phyloP scores from a whole-genome alignment of 2,113 vertebrate genomes.

The Malurus cyaneus region DNA sequence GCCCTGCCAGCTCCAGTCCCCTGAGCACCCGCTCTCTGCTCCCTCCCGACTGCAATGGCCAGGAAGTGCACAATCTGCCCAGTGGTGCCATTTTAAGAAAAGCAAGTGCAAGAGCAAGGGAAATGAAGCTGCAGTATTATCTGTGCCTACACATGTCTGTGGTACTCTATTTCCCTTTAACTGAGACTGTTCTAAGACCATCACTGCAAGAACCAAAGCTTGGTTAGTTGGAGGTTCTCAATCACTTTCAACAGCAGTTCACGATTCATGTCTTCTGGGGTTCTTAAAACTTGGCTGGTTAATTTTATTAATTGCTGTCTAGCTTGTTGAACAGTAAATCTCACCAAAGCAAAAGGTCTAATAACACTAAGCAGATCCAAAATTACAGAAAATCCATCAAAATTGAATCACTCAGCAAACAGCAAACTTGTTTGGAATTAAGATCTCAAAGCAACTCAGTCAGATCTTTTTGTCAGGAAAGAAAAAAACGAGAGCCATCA shows the following conservation, averaged over 20 bases:
- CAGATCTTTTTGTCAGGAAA: neutral
- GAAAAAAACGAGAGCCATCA: neutral
- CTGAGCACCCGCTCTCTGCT: neutral
- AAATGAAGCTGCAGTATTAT: neutral
- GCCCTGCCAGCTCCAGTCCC: accelerated
- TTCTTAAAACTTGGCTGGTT: neutral
- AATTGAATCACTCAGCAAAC: neutral
- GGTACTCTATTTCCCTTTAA: neutral
- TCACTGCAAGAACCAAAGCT: neutral
- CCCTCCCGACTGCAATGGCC: accelerated
- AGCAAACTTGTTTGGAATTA: neutral
- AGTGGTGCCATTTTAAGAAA: neutral
- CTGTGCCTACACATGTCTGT: accelerated
- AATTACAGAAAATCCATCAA: neutral
- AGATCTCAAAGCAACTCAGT: neutral
- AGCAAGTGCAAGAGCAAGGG: neutral
- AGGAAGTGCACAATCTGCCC: accelerated
- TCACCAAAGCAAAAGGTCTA: neutral
- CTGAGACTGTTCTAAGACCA: neutral
- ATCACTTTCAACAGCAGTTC: neutral
- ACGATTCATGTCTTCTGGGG: accelerated
- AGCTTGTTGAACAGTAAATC: neutral
- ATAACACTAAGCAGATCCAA: neutral
- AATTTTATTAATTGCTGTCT: neutral
- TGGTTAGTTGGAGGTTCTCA: neutral